Conservation (phyloP, 2,113 vertebrate genomes). For the Cheirogaleus medius region DNA sequence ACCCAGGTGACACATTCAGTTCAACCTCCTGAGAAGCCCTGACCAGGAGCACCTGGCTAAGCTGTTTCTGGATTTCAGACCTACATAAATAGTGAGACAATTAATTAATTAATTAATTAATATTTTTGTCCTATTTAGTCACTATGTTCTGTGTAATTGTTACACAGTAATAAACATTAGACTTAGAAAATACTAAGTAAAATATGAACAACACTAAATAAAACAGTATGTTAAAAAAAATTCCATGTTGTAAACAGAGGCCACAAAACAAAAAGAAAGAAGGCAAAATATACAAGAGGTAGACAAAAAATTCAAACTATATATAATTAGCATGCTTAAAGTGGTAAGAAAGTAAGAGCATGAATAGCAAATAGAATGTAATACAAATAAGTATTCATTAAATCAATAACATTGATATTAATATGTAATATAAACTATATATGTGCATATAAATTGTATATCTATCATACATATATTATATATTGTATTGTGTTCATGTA, state of each 20-base stretch:
- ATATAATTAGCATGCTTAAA: not conserved
- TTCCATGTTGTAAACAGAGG: not conserved
- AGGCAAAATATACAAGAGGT: not conserved
- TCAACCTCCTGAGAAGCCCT: not conserved
- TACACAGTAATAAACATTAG: not conserved
- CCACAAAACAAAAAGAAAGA: not conserved
- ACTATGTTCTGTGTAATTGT: not conserved
- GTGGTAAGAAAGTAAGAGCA: not conserved
- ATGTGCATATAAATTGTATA: not conserved
- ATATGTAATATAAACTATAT: not conserved
- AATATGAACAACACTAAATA: not conserved
- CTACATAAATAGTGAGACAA: not conserved
- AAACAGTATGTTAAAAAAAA: not conserved
- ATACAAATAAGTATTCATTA: not conserved
- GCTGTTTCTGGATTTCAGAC: not conserved
- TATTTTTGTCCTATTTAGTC: not conserved
- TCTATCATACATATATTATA: not conserved
- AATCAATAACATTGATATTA: not conserved
- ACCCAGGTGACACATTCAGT: not conserved
- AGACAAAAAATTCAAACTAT: not conserved
- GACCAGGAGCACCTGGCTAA: not conserved
- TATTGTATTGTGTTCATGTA: not conserved
- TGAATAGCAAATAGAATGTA: not conserved
- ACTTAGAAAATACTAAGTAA: not conserved
- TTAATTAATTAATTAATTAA: not conserved